Percentiles rank a stretch among this genome's conserved stretches.
Conservation (phyloP, 64 coral and sea anemone species). For the Montipora capricornis region DNA sequence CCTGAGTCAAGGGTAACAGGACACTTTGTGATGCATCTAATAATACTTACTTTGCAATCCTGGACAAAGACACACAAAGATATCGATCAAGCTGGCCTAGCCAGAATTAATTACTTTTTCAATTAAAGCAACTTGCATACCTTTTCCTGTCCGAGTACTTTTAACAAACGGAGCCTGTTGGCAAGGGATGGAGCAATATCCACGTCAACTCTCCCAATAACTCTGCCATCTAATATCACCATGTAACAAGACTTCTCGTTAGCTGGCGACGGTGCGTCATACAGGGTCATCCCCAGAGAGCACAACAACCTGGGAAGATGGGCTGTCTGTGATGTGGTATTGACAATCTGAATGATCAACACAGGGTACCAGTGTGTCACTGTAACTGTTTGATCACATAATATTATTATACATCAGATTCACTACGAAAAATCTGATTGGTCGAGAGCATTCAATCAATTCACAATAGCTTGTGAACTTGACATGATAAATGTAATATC, state of each 20-base stretch:
- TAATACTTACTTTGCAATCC: too few species aligned
- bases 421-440: too few species aligned
- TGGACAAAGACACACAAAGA: too few species aligned
- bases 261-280: slow-evolving; percentile 66
- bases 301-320: slow-evolving; percentile 87
- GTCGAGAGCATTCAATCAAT: too few species aligned
- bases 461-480: too few species aligned
- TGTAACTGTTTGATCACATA: not conserved
- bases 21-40: not conserved
- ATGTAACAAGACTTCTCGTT: slow-evolving; percentile 71
- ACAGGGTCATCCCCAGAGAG: slow-evolving; percentile 87
- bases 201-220: slow-evolving; percentile 80
- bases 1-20: not conserved
- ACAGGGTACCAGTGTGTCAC: not conserved
- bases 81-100: too few species aligned
- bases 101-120: too few species aligned
- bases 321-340: slow-evolving; percentile 57
- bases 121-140: slow-evolving; percentile 6
- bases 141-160: slow-evolving; percentile 86
- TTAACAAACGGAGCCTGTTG: slow-evolving; percentile 86
- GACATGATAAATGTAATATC: too few species aligned
- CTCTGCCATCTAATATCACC: slow-evolving; percentile 89
- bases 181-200: slow-evolving; percentile 80
- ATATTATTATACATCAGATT: too few species aligned
- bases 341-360: slow-evolving; percentile 71